phyloP scores from a whole-genome alignment of 2,797 vertebrate genomes.

The Botia kubotai region DNA sequence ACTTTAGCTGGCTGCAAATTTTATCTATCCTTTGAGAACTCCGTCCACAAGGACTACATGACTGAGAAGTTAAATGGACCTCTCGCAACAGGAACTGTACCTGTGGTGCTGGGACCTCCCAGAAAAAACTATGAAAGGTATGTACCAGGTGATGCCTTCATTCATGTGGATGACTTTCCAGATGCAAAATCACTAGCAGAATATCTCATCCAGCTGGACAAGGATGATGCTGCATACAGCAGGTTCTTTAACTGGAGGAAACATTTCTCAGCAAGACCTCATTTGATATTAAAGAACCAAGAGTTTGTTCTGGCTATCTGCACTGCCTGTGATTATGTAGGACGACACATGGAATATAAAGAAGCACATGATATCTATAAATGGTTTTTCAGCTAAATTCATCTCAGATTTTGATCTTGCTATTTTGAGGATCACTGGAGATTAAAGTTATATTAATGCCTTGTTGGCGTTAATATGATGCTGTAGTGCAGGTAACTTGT shows the following conservation, averaged over 20 bases:
- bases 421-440: no score
- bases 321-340: constrained; percentile 83
- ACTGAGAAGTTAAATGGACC: constrained; percentile 86
- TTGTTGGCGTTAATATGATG: background rate
- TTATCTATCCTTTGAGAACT: constrained; percentile 88
- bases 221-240: constrained; percentile 80
- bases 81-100: constrained; percentile 82
- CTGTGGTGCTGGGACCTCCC: constrained; percentile 84
- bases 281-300: constrained; percentile 71
- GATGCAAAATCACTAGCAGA: constrained; percentile 81
- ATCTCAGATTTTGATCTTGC: background rate
- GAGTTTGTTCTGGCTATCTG: constrained; percentile 80
- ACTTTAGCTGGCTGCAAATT: constrained; percentile 86
- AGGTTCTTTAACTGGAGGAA: constrained; percentile 86
- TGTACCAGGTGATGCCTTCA: constrained; percentile 84
- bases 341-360: constrained; percentile 79
- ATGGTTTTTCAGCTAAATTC: constrained; percentile 76
- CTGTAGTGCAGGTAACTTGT: background rate
- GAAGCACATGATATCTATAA: constrained; percentile 84
- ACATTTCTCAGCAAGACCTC: constrained; percentile 76
- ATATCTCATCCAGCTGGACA: constrained; percentile 81
- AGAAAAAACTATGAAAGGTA: constrained; percentile 89
- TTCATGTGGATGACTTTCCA: constrained; percentile 87
- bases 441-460: no score
- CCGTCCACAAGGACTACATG: constrained; percentile 87